Conservation (phyloP, 2,888 invertebrate genomes). For the Ormyrus pomaceus region DNA sequence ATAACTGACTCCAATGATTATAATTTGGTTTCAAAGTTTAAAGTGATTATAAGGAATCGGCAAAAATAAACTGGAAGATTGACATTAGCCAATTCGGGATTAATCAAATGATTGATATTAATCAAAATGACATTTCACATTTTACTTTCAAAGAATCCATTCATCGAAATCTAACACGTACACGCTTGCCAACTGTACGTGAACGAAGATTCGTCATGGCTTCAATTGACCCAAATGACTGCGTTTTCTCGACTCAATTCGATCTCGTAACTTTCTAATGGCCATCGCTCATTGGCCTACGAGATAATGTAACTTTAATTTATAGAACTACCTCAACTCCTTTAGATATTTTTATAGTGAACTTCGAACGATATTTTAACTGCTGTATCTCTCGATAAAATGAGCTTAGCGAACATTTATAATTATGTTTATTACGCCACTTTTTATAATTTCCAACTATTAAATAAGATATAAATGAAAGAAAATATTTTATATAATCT, state of each 20-base stretch:
- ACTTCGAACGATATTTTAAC: too few relatives aligned
- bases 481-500: background rate
- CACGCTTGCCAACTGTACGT: slow-evolving; percentile 16
- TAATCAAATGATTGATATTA: slow-evolving; percentile 48
- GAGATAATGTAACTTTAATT: slow-evolving; percentile 45
- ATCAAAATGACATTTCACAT: slow-evolving; percentile 53
- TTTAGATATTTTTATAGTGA: slow-evolving; percentile 8
- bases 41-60: too few relatives aligned
- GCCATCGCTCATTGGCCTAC: slow-evolving; percentile 42
- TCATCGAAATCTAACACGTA: slow-evolving; percentile 39
- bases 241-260: slow-evolving; percentile 57
- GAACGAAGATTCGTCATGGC: slow-evolving; percentile 56
- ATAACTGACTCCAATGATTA: too few relatives aligned
- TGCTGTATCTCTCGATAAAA: too few relatives aligned
- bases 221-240: slow-evolving; percentile 58
- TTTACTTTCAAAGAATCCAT: slow-evolving; percentile 51
- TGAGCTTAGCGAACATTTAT: too few relatives aligned
- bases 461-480: slow-evolving; percentile 12
- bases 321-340: slow-evolving; percentile 37
- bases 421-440: too few relatives aligned
- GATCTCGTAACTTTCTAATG: slow-evolving; percentile 58
- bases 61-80: slow-evolving; percentile 16
- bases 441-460: background rate
- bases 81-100: slow-evolving; percentile 44
- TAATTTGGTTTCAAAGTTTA: too few relatives aligned